Evolutionary conservation across 2,113 vertebrate species (phyloP), one percentile per base, ranked within the genome.

Genomic region (Phalacrocorax carbo): DNA sequence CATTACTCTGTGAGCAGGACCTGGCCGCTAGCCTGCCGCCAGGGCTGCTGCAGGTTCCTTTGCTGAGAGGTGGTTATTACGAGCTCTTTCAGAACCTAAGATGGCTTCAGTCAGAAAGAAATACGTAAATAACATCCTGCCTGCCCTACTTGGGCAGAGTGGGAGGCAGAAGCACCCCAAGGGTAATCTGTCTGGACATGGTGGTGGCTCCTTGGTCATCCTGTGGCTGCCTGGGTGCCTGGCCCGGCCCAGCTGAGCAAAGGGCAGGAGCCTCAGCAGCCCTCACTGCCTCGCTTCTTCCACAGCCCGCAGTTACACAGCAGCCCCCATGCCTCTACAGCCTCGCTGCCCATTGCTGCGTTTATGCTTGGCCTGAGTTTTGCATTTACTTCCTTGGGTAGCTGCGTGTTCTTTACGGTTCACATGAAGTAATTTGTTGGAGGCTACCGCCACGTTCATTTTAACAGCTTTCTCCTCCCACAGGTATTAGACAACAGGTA

Each of bases 361-460:
- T 1, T 0, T 29, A 1, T 5, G 16, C n/a, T 22, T 78, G 15
- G 2, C 27, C 38, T 5, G n/a, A 60, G 26, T 30, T 76, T 21
- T 72, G 15, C 26, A 2, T 66, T 66, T 44, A 2, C n/a, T 54
- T 64, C 30, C 42, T 76, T 29, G 38, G 19, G 27, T 18, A 77
- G 42, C 44, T 88, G 76, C 51, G 8, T 0, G 0, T 61, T 36
- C 16, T 16, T 85, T 36, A 26, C 5, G 10, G 66, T 48, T 79
- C n/a, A 58, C 0, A 0, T 30, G 55, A n/a, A 60, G 44, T 36
- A 7, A 30, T 69, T 57, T 91, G 27, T 44, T 30, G 52, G 82
- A 71, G 21, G 22, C 25, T 6, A 7, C 66, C 3, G 2, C 61
- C 22, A 15, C 3, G 1, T 52, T 73, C 3, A 22, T 64, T 58